Conservation (phyloP, 2,113 vertebrate species). For the Australoheros scitulus region DNA sequence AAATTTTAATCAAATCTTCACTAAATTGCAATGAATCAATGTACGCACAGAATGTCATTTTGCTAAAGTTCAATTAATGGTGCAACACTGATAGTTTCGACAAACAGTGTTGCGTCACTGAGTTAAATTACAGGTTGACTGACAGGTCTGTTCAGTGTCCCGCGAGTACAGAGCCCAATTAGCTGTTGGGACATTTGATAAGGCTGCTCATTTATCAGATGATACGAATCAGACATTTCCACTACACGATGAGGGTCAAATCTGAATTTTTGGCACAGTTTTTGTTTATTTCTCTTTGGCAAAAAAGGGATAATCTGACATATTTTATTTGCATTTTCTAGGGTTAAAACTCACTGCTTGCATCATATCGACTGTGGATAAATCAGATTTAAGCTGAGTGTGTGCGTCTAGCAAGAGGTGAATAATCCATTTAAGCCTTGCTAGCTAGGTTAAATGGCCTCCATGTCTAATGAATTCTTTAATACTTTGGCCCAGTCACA, state of each 20-base stretch:
- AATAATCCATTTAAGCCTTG: conserved; percentile 20
- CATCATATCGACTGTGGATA: background rate
- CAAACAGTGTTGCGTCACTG: background rate
- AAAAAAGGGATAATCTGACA: background rate
- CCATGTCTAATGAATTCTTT: conserved; percentile 59
- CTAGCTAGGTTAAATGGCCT: conserved; percentile 48
- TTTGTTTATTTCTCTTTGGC: background rate
- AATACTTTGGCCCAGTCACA: conserved; percentile 35
- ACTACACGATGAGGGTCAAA: conserved; percentile 18
- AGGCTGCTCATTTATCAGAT: conserved; percentile 12
- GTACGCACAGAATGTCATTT: background rate
- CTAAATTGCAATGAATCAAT: background rate
- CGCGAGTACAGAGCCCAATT: conserved; percentile 4
- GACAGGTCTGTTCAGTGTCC: background rate
- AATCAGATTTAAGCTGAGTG: background rate
- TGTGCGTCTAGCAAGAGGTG: conserved; percentile 2
- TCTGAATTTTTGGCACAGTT: background rate
- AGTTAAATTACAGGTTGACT: conserved; percentile 5
- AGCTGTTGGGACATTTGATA: conserved; percentile 32
- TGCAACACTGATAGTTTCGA: conserved; percentile 1
- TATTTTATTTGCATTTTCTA: background rate
- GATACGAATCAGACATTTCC: conserved; percentile 13
- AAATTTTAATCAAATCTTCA: background rate
- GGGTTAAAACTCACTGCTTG: background rate
- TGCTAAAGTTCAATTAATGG: conserved; percentile 8